A percentile compares a stretch with the other conserved stretches of the same genome.
Evolutionary conservation across 2,113 vertebrate species (phyloP).

Genomic region (Notechis scutatus): DNA sequence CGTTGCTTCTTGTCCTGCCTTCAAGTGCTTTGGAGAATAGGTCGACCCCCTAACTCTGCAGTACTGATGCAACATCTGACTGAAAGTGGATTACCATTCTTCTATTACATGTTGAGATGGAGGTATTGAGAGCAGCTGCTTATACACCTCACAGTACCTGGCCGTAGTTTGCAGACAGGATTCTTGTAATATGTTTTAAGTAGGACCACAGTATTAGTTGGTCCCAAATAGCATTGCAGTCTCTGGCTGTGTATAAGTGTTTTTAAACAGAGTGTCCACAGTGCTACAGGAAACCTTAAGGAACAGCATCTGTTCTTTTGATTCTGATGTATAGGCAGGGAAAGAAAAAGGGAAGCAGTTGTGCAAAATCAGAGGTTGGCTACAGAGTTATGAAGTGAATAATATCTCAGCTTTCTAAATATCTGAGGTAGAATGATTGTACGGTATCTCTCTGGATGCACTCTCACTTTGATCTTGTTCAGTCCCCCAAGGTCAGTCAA

Average conservation of each 20-base stretch:
- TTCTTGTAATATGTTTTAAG: neutral
- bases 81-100: neutral
- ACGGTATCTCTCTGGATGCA: neutral
- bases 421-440: neutral
- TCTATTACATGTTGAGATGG: neutral
- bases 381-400: neutral
- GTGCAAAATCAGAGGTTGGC: neutral
- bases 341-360: neutral
- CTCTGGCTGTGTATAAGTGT: neutral
- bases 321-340: neutral
- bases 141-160: neutral
- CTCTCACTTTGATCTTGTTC: neutral
- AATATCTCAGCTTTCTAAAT: neutral
- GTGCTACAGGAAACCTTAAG: neutral
- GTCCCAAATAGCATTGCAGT: neutral
- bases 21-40: neutral
- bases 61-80: neutral
- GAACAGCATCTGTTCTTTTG: neutral
- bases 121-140: neutral
- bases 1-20: neutral
- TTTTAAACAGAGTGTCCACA: neutral
- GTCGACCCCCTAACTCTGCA: neutral
- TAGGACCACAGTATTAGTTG: neutral
- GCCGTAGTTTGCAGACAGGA: neutral
- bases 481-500: neutral